Evolutionary conservation across 2,797 vertebrate genomes (phyloP), one percentile per base, ranked within the genome.

Genomic region (Sebastes iracundus): DNA sequence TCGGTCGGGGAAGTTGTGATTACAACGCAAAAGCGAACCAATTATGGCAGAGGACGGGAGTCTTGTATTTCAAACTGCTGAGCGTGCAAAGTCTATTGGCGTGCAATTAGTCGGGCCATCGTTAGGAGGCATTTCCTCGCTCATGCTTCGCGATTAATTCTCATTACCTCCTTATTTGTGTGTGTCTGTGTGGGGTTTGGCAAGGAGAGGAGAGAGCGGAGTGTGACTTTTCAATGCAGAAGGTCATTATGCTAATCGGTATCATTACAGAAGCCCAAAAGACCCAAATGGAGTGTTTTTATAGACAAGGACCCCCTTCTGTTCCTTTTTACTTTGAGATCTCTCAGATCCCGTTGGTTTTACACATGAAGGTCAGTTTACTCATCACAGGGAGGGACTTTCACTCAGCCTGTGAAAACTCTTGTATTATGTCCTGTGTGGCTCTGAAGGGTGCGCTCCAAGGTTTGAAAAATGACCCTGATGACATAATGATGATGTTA

Each of bases 71-170:
- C 76, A 89, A 92, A 92, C 75, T 83, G 92, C 92, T 92, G 91
- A 95, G 87, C 71, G 25, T 80, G 93, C 92, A 87, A 81, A 88
- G 87, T 70, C 88, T 89, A 90, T 94, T 91, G 94, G 88, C 87
- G 72, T 28, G 81, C 85, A 93, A 93, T 94, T 93, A 94, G 90
- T 77, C 7, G 2, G 62, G 62, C 78, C 87, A 80, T 91, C 75
- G 69, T 93, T 93, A 84, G 83, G 81, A 92, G 80, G 87, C 85
- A 78, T 90, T 89, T 90, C 85, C 84, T 78, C n/a, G 56, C 89
- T 84, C 81, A 70, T 67, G 70, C 74, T 75, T 79, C 53, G 56
- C 65, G 60, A 90, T 93, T 92, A 75, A 91, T 92, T 90, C 83
- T 91, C 87, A 92, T 92, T 90, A 93, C 72, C 53, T 87, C 59